Percentiles rank a stretch among this genome's conserved stretches.
Conservation (phyloP, 2,888 invertebrate genomes). For the Drosophila prostipennis region DNA sequence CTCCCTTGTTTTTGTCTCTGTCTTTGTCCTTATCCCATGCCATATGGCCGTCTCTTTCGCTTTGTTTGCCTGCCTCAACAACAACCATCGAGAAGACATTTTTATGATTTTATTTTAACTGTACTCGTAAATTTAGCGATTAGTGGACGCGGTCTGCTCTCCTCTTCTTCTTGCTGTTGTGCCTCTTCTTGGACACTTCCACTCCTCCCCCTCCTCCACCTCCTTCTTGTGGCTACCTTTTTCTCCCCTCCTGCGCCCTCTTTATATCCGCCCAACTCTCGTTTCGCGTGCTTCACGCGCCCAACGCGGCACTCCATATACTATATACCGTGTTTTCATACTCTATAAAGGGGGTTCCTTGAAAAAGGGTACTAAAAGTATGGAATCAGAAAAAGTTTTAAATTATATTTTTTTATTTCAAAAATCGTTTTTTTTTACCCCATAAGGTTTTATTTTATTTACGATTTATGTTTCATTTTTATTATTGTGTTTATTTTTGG, state of each 20-base stretch:
- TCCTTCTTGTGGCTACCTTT: not conserved
- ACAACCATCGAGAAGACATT: conserved; percentile 51
- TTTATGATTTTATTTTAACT: conserved; percentile 78
- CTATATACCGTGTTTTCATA: conserved; percentile 27
- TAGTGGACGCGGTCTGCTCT: conserved; percentile 56
- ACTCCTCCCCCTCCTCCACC: conserved; percentile 15
- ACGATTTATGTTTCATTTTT: too few species aligned
- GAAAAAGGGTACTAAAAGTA: not conserved
- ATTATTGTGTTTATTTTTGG: too few species aligned
- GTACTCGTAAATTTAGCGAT: conserved; percentile 80
- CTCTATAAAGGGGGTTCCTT: not conserved
- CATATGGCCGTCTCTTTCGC: conserved; percentile 2
- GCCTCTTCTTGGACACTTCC: conserved; percentile 29
- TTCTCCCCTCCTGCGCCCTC: conserved; percentile 10
- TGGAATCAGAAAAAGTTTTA: not conserved
- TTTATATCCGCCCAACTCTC: conserved; percentile 7
- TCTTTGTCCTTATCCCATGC: not conserved
- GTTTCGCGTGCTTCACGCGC: conserved; percentile 72
- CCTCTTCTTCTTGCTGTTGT: conserved; percentile 29
- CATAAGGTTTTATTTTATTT: too few species aligned
- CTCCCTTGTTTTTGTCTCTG: conserved; percentile 4
- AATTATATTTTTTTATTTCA: not conserved
- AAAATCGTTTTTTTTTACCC: too few species aligned
- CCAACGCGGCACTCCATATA: conserved; percentile 64
- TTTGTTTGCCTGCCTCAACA: conserved; percentile 40